phyloP scores from a whole-genome alignment of 2,113 vertebrate species.

The Hylia prasina region DNA sequence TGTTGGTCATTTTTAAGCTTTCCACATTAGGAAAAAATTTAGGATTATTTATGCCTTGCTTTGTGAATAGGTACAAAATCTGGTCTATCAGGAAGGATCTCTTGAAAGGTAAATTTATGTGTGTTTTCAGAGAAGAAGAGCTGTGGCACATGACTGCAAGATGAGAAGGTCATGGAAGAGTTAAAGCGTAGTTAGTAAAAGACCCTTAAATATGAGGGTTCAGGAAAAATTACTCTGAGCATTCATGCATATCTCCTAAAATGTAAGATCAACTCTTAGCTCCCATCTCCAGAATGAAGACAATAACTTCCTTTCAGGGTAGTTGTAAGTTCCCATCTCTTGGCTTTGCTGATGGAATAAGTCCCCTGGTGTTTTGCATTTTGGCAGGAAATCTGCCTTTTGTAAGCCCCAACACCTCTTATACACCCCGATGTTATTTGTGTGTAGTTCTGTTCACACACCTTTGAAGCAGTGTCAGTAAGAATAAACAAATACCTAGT shows the following conservation, averaged over 20 bases:
- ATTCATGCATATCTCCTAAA: background rate
- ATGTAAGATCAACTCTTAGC: background rate
- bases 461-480: background rate
- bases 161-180: background rate
- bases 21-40: background rate
- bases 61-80: background rate
- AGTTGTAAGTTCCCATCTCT: background rate
- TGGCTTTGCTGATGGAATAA: background rate
- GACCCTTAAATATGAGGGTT: background rate
- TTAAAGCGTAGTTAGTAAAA: background rate
- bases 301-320: background rate
- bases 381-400: background rate
- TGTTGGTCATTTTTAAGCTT: background rate
- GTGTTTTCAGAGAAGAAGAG: background rate
- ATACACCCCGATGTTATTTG: fast-evolving
- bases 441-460: background rate
- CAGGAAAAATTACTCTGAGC: background rate
- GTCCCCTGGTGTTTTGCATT: background rate
- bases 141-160: background rate
- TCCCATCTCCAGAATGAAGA: background rate
- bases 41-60: background rate
- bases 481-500: background rate
- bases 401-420: background rate
- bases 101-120: background rate
- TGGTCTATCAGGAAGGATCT: background rate